phyloP scores from a whole-genome alignment of 2,797 vertebrate genomes.

The Acipenser ruthenus region DNA sequence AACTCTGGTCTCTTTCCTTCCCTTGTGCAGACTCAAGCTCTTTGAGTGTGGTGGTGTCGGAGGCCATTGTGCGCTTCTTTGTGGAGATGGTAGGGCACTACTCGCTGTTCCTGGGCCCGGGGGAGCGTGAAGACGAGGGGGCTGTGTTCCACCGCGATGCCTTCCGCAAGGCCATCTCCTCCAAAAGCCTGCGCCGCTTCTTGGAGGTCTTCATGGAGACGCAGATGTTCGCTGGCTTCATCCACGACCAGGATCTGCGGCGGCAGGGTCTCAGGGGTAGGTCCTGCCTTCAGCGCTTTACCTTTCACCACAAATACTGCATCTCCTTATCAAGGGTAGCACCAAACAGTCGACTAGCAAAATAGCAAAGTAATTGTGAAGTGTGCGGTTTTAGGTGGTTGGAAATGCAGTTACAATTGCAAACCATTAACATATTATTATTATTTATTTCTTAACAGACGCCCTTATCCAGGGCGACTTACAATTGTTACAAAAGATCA shows the following conservation, averaged over 20 bases:
- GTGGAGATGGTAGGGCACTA: slow-evolving; percentile 95
- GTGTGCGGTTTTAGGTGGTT: too few relatives aligned
- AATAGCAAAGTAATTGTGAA: too few relatives aligned
- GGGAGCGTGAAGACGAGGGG: slow-evolving; percentile 79
- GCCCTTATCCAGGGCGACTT: too few relatives aligned
- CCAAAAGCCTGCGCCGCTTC: slow-evolving; percentile 86
- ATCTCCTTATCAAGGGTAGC: too few relatives aligned
- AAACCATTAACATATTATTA: too few relatives aligned
- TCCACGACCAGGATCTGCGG: slow-evolving; percentile 86
- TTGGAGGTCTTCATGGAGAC: slow-evolving; percentile 98
- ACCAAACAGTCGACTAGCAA: too few relatives aligned
- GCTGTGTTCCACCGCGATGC: slow-evolving; percentile 75
- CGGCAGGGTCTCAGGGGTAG: slow-evolving; percentile 82
- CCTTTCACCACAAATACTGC: too few relatives aligned
- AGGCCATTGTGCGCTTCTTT: slow-evolving; percentile 95
- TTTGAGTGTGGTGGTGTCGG: slow-evolving; percentile 82
- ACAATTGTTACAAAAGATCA: too few relatives aligned
- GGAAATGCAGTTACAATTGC: too few relatives aligned
- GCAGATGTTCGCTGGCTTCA: slow-evolving; percentile 88
- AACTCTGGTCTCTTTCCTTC: neutral
- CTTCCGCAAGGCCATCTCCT: slow-evolving; percentile 89
- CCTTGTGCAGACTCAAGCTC: slow-evolving; percentile 59
- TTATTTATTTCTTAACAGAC: too few relatives aligned
- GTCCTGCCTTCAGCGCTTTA: slow-evolving; percentile 4
- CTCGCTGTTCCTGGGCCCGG: slow-evolving; percentile 75